A percentile compares a stretch with the other conserved stretches of the same genome.
These are phyloP conservation scores for Spinus olivaceus DNA, from an alignment of 2,797 vertebrate genomes.

Conservation along the genomic window DNA sequence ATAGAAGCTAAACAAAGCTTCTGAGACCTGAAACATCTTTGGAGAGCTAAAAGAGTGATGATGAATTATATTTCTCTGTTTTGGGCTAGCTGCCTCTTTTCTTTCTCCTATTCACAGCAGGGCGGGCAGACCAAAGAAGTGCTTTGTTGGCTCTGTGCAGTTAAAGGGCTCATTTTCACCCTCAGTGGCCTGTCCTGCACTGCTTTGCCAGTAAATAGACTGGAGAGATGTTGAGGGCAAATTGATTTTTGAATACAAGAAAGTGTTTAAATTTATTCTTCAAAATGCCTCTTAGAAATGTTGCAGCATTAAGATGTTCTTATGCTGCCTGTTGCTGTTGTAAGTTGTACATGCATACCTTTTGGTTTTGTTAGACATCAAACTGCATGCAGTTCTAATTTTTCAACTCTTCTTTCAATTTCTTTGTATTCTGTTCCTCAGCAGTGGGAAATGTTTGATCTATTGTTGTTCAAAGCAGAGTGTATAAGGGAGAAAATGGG, in stretches of 20 bases:
- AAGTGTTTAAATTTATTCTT: background rate
- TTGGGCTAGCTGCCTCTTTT: background rate
- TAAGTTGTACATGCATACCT: background rate
- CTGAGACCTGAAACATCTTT: background rate
- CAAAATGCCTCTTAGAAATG: background rate
- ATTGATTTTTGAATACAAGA: background rate
- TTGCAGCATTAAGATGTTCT: background rate
- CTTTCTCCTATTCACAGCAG: background rate
- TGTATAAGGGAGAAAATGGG: background rate
- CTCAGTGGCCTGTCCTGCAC: background rate
- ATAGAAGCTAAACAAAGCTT: background rate
- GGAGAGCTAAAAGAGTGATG: background rate
- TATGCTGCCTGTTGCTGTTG: background rate
- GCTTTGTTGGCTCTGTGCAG: background rate
- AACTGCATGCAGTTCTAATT: background rate
- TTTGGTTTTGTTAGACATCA: background rate
- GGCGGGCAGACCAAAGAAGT: background rate
- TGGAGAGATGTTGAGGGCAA: background rate
- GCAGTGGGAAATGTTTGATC: background rate
- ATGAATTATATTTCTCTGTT: background rate
- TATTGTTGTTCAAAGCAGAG: background rate
- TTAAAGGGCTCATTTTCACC: background rate
- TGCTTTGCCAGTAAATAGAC: background rate
- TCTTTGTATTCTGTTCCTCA: background rate
- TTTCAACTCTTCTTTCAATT: background rate